These are phyloP conservation scores for Thysanoteuthis rhombus DNA, from an alignment of 2,888 invertebrate species.

Conservation along the genomic window DNA sequence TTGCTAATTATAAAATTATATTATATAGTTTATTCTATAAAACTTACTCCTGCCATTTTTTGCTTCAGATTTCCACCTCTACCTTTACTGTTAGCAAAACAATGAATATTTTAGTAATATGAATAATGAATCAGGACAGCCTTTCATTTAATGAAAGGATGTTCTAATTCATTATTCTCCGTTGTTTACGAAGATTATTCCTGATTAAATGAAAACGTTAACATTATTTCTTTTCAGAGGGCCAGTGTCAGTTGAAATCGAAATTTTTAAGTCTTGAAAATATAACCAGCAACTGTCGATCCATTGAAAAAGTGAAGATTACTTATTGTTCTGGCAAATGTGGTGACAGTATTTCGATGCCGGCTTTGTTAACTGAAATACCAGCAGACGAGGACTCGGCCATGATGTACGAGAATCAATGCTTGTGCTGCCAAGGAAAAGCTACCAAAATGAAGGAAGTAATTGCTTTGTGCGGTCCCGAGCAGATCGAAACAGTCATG, in stretches of 20 bases:
- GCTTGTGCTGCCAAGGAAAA: background rate
- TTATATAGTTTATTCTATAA: no score
- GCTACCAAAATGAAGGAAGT: constrained; percentile 20
- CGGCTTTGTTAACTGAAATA: background rate
- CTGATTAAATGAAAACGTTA: no score
- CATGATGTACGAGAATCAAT: background rate
- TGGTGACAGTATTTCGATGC: constrained; percentile 22
- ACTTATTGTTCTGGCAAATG: constrained; percentile 1
- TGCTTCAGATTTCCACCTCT: no score
- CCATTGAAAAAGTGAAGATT: constrained; percentile 21
- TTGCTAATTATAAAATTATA: no score
- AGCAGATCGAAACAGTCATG: background rate
- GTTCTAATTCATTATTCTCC: no score
- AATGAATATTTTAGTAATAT: no score
- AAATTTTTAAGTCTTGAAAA: constrained; percentile 12
- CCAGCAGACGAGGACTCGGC: no score
- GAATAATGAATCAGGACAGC: no score
- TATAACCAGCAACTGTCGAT: constrained; percentile 13
- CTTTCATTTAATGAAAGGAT: no score
- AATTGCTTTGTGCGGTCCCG: constrained; percentile 15
- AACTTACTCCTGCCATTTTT: no score
- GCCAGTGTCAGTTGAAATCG: background rate
- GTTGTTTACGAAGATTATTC: no score
- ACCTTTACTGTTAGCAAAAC: no score
- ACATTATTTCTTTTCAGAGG: background rate